These are phyloP conservation scores for Myxocyprinus asiaticus DNA, from an alignment of 2,113 vertebrate species.

Conservation along the genomic window DNA sequence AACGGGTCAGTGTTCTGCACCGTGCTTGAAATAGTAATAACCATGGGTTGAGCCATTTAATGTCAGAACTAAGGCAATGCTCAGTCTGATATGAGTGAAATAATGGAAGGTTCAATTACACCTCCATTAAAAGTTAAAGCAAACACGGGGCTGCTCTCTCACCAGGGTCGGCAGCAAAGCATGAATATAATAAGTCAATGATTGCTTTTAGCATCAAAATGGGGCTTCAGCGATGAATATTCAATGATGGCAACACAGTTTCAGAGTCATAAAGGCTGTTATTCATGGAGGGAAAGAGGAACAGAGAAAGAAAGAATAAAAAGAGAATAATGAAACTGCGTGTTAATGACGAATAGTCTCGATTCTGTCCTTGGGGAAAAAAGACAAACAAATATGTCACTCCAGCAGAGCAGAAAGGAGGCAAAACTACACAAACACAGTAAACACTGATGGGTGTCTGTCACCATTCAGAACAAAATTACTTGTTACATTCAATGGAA, in stretches of 20 bases:
- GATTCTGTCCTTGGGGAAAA: not conserved
- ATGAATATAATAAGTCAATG: slow-evolving; percentile 58
- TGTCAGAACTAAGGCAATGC: not conserved
- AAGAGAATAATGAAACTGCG: not conserved
- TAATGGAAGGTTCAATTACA: slow-evolving; percentile 41
- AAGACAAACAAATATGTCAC: not conserved
- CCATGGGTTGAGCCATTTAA: not conserved
- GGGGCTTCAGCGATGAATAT: slow-evolving; percentile 54
- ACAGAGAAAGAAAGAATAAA: not conserved
- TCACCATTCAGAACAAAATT: not conserved
- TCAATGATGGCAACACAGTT: slow-evolving; percentile 49
- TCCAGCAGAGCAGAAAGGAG: not conserved
- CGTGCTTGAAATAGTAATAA: slow-evolving; percentile 19
- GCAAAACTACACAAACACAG: not conserved
- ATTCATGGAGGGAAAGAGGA: slow-evolving; percentile 15
- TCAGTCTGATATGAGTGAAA: slow-evolving; percentile 22
- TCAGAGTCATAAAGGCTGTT: not conserved
- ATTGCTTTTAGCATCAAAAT: slow-evolving; percentile 69
- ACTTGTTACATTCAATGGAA: not conserved
- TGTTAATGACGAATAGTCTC: not conserved
- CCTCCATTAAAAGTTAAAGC: slow-evolving; percentile 3
- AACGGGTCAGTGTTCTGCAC: not conserved
- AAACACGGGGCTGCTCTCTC: slow-evolving; percentile 6
- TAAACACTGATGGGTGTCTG: not conserved
- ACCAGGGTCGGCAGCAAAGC: slow-evolving; percentile 1